Evolutionary conservation across 2,113 vertebrate species (phyloP).

Genomic region (Typhlomys cinereus): DNA sequence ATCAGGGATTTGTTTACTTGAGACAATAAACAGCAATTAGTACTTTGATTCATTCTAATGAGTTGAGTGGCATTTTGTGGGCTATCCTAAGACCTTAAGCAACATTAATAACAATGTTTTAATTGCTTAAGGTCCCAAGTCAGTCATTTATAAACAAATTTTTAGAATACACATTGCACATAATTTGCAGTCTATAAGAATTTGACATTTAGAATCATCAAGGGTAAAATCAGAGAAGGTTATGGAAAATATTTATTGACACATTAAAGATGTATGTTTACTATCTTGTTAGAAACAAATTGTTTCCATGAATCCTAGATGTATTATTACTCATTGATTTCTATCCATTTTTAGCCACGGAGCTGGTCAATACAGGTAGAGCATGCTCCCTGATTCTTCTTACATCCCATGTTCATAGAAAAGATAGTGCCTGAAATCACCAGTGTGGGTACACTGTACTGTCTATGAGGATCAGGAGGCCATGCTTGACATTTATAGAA

Average conservation of each 20-base stretch:
- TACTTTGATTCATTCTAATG: constrained; percentile 23
- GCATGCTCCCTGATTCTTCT: neutral
- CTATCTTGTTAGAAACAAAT: neutral
- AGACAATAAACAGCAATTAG: neutral
- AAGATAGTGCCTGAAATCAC: neutral
- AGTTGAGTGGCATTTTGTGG: neutral
- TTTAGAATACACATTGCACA: neutral
- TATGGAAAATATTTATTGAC: neutral
- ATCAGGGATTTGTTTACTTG: neutral
- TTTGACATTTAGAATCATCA: neutral
- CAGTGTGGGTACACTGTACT: neutral
- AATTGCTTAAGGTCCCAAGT: neutral
- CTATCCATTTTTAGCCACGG: neutral
- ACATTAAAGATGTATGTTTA: neutral
- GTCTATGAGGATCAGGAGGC: neutral
- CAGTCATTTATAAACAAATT: constrained; percentile 24
- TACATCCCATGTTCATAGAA: neutral
- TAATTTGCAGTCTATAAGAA: neutral
- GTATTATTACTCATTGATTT: neutral
- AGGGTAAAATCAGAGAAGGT: neutral
- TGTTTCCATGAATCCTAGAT: neutral
- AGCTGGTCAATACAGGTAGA: neutral
- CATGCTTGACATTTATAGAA: neutral
- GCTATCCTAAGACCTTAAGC: neutral
- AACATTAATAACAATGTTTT: neutral